A percentile compares a stretch with the other conserved stretches of the same genome.
Conservation (phyloP, 1,140 invertebrate species). For the Glossosoma conforme region DNA sequence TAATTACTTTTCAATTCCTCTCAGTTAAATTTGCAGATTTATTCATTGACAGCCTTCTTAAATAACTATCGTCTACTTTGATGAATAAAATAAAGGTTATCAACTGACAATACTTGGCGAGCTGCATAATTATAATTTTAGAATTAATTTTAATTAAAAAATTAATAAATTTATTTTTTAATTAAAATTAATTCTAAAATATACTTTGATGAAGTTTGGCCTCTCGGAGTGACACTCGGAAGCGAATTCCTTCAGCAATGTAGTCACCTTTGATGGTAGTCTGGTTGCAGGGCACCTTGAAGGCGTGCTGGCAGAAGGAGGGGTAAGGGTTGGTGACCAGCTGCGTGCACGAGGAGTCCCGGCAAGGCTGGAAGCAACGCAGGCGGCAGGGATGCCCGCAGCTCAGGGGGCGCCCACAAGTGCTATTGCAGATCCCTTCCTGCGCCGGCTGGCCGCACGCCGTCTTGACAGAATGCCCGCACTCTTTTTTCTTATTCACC, state of each 20-base stretch:
- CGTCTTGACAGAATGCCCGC: conserved; percentile 41
- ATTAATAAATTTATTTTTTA: not conserved
- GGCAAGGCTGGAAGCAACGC: conserved; percentile 40
- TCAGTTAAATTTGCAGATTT: no score
- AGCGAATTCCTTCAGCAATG: not conserved
- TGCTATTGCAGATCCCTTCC: conserved; percentile 34
- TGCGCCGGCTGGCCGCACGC: conserved; percentile 35
- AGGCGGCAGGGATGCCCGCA: conserved; percentile 47
- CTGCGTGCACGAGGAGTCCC: conserved; percentile 34
- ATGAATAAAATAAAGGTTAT: not conserved
- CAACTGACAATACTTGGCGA: not conserved
- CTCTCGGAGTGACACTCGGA: not conserved
- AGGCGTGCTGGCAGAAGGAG: conserved; percentile 44
- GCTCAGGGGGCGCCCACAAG: conserved; percentile 37
- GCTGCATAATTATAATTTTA: not conserved
- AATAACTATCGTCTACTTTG: no score
- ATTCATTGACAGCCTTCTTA: no score
- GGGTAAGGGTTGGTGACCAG: conserved; percentile 27
- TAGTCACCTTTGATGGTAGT: conserved; percentile 3
- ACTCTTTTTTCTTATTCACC: conserved; percentile 46
- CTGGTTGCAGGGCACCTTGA: conserved; percentile 40
- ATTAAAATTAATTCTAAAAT: not conserved
- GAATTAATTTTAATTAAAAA: not conserved
- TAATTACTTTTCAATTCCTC: no score
- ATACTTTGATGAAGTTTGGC: not conserved